Evolutionary conservation across 1,140 invertebrate species (phyloP), one percentile per base, ranked within the genome.

Genomic region (Polypedilum vanderplanki): DNA sequence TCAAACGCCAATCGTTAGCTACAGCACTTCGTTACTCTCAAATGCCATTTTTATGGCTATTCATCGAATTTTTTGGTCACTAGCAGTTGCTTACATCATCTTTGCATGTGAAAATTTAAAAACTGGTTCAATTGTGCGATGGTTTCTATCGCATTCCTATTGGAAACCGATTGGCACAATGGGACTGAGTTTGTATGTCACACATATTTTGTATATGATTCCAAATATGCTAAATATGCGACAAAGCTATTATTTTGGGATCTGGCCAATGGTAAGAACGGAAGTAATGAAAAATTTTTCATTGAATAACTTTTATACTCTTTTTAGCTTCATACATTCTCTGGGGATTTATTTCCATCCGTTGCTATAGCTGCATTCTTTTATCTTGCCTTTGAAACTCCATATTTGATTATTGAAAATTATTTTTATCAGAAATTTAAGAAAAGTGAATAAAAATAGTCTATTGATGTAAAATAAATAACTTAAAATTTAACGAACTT

Each of bases 121-220:
- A 20, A 0, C 15, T 4, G 65, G 65, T 8, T 18, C 17, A 70
- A 20, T 18, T 10, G 10, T 70, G 0, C 17, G 65, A 20, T 70
- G 65, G 65, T 70, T 70, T 70, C 18, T 70, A 70, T 70, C 65
- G 18, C 20, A 20, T 20, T 9, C 17, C 15, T 18, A 70, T 20
- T 70, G 65, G 65, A 18, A 70, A 18, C 65, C 65, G 17, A 70
- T 70, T 22, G 65, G 65, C 17, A 70, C 17, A 70, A 70, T 70
- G 65, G 65, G 65, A 70, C 18, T 70, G 1, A 70, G 65, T 12
- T 20, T 70, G 1, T 70, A 70, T 10, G 9, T 70, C 17, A 22
- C 20, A 1, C 65, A 70, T 15, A n/a, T 70, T 17, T 10, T 70
- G 9, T 70, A 20, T 70, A 70, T 70, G 17, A 20, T 20, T n/a